Evolutionary conservation across 2,797 vertebrate genomes (phyloP).

Genomic region (Urosaurus nigricauda): DNA sequence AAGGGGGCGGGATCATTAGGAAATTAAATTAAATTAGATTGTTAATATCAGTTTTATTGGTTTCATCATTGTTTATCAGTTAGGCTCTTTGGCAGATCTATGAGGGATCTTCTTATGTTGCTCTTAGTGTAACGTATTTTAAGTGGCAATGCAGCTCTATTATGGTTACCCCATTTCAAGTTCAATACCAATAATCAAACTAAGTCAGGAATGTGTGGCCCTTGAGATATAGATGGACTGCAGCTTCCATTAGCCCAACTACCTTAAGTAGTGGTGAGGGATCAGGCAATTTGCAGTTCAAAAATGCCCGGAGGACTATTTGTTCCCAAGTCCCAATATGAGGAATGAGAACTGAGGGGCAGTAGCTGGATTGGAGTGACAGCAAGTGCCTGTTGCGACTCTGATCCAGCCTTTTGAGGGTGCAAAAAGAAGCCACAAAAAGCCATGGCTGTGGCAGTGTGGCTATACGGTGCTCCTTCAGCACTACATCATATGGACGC

Average conservation of each 20-base stretch:
- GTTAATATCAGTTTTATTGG: too few relatives aligned
- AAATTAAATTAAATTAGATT: not conserved
- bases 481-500: too few relatives aligned
- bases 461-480: too few relatives aligned
- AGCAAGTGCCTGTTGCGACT: too few relatives aligned
- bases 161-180: not conserved
- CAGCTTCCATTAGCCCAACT: not conserved
- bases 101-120: not conserved
- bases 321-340: not conserved
- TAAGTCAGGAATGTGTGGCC: not conserved
- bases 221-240: not conserved
- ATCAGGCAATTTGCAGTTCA: not conserved
- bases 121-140: not conserved
- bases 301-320: not conserved
- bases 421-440: too few relatives aligned
- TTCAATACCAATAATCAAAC: not conserved
- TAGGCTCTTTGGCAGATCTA: not conserved
- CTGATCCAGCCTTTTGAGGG: too few relatives aligned
- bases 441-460: too few relatives aligned
- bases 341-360: too few relatives aligned
- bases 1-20: not conserved
- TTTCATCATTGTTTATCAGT: too few relatives aligned
- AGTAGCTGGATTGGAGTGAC: too few relatives aligned
- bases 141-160: not conserved
- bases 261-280: not conserved